Conservation (phyloP, 1,140 invertebrate genomes). For the Macrostomum lignano region DNA sequence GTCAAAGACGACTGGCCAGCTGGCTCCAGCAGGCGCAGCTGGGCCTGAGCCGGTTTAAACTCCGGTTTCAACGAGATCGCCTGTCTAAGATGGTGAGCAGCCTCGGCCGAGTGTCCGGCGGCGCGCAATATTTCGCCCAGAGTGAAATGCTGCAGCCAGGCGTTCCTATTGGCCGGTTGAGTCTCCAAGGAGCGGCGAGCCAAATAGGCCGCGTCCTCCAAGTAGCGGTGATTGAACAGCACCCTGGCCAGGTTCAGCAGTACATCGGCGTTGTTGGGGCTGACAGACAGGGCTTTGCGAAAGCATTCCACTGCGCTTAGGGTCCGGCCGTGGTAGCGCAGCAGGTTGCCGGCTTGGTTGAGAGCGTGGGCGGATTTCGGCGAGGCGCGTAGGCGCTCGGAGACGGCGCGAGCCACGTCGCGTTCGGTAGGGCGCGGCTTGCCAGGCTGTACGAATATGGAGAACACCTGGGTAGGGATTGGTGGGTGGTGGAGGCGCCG, state of each 20-base stretch:
- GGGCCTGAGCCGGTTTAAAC: no score
- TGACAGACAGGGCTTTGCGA: slow-evolving; percentile 46
- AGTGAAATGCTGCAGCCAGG: slow-evolving; percentile 64
- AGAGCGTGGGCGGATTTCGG: slow-evolving; percentile 54
- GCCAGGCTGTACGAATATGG: no score
- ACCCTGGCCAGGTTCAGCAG: slow-evolving; percentile 52
- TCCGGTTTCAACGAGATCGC: no score
- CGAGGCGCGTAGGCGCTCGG: no score
- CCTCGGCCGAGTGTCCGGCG: no score
- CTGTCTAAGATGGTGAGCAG: no score
- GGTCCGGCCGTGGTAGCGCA: slow-evolving; percentile 44
- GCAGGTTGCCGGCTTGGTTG: slow-evolving; percentile 59
- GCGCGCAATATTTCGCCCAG: slow-evolving; percentile 37
- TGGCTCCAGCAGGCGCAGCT: no score
- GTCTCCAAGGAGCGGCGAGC: slow-evolving; percentile 41
- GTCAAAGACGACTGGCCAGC: no score
- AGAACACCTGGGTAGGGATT: no score
- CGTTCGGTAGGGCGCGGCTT: no score
- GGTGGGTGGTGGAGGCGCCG: no score
- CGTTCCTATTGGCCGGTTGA: slow-evolving; percentile 47
- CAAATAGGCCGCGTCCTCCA: slow-evolving; percentile 57
- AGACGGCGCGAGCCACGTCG: no score
- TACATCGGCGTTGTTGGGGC: slow-evolving; percentile 52
- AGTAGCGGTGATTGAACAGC: slow-evolving; percentile 49
- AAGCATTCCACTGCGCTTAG: slow-evolving; percentile 57